phyloP scores from a whole-genome alignment of 2,888 invertebrate species.

The Aphelenchoides bicaudatus region DNA sequence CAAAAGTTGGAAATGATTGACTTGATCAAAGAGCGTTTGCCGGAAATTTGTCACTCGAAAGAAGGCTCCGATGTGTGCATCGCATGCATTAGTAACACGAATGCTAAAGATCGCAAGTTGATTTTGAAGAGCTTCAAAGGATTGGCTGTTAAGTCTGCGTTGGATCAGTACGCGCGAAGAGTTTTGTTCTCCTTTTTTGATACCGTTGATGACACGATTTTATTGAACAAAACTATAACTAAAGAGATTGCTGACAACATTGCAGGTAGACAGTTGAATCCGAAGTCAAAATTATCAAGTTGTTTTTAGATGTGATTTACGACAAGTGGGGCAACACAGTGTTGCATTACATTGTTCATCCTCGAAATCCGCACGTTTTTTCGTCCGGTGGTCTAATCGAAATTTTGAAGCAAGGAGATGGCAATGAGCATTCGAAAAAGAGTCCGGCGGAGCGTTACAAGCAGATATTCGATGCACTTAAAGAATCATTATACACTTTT shows the following conservation, averaged over 20 bases:
- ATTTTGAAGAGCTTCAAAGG: conserved; percentile 84
- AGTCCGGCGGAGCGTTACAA: conserved; percentile 31
- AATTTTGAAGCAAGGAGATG: conserved; percentile 68
- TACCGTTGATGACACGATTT: conserved; percentile 83
- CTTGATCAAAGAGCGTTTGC: conserved; percentile 70
- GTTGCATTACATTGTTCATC: conserved; percentile 79
- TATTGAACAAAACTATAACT: conserved; percentile 74
- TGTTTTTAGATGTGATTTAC: conserved; percentile 60
- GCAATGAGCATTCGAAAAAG: conserved; percentile 36
- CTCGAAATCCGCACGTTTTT: conserved; percentile 76
- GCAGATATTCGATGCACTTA: conserved; percentile 46
- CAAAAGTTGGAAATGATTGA: conserved; percentile 73
- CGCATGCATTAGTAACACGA: conserved; percentile 80
- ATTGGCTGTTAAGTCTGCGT: conserved; percentile 74
- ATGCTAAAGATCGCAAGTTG: conserved; percentile 63
- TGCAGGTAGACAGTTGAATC: conserved; percentile 68
- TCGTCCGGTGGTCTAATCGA: conserved; percentile 76
- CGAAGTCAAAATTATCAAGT: conserved; percentile 5
- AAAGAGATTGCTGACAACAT: conserved; percentile 55
- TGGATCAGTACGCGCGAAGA: conserved; percentile 80
- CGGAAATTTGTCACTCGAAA: conserved; percentile 63
- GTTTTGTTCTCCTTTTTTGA: conserved; percentile 80
- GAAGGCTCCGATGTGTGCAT: conserved; percentile 78
- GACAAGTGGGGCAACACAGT: conserved; percentile 82
- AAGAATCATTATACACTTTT: conserved; percentile 44